These are phyloP conservation scores for Stigmatopora argus DNA, from an alignment of 2,113 vertebrate species.

Conservation along the genomic window DNA sequence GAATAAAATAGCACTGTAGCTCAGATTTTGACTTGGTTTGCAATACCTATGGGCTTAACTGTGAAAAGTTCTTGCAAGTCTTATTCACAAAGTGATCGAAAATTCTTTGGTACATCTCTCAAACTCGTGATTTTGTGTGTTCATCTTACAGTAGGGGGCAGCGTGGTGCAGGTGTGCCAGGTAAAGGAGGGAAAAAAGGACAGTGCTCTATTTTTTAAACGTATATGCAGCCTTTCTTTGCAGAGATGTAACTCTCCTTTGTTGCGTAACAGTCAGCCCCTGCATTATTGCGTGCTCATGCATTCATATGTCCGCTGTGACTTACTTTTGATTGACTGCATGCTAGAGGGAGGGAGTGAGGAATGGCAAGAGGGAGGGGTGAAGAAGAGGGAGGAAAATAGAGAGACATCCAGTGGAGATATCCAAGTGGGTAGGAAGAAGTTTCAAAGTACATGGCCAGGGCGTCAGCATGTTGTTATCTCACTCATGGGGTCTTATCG, in stretches of 20 bases:
- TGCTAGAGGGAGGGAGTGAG: too few species aligned
- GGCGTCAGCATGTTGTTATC: not conserved
- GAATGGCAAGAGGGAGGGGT: too few species aligned
- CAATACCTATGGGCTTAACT: not conserved
- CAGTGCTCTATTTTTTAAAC: not conserved
- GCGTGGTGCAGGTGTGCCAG: constrained; percentile 47
- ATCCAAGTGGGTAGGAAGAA: constrained; percentile 21
- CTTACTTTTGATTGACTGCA: not conserved
- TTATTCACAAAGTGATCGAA: not conserved
- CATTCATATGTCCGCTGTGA: constrained; percentile 4
- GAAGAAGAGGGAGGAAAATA: not conserved
- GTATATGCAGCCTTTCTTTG: constrained; percentile 11
- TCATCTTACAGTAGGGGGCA: constrained; percentile 58
- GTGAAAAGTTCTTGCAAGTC: not conserved
- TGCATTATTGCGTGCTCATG: not conserved
- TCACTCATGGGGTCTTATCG: not conserved
- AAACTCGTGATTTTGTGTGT: not conserved
- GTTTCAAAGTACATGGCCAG: constrained; percentile 7
- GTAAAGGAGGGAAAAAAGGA: not conserved
- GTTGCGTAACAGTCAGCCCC: constrained; percentile 11
- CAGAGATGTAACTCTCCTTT: constrained; percentile 1
- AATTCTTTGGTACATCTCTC: not conserved
- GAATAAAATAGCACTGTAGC: not conserved
- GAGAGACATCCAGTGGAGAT: constrained; percentile 12
- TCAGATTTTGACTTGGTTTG: not conserved